These are phyloP conservation scores for Odocoileus virginianus DNA, from an alignment of 2,113 vertebrate genomes.

Conservation along the genomic window DNA sequence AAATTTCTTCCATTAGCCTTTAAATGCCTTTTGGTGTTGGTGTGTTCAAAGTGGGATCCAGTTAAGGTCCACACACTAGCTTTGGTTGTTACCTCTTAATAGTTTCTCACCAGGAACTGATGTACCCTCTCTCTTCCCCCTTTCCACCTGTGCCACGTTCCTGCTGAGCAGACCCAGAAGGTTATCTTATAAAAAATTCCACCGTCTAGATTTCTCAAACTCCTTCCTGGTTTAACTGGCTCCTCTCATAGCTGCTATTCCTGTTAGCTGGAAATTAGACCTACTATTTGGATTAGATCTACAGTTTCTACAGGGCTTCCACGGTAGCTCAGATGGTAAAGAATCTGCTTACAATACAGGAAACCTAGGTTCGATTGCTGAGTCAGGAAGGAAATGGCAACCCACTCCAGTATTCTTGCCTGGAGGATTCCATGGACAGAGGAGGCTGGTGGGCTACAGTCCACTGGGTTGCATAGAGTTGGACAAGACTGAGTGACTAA, in stretches of 20 bases:
- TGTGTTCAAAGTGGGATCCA: background rate
- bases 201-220: background rate
- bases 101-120: background rate
- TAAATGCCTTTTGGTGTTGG: background rate
- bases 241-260: background rate
- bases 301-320: background rate
- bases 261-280: background rate
- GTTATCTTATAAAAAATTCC: background rate
- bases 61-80: background rate
- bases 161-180: background rate
- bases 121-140: fast-evolving
- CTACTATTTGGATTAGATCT: background rate
- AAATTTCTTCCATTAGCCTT: background rate
- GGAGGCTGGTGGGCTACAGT: background rate
- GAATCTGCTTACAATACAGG: background rate
- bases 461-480: background rate
- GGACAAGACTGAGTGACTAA: background rate
- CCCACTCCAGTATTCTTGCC: background rate
- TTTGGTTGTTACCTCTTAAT: background rate
- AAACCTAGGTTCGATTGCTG: background rate
- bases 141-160: fast-evolving
- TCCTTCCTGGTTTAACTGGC: background rate
- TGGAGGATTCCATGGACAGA: background rate
- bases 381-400: background rate
- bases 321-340: background rate